Evolutionary conservation across 2,888 invertebrate species (phyloP), one percentile per base, ranked within the genome.

Genomic region (Eulithis prunata): DNA sequence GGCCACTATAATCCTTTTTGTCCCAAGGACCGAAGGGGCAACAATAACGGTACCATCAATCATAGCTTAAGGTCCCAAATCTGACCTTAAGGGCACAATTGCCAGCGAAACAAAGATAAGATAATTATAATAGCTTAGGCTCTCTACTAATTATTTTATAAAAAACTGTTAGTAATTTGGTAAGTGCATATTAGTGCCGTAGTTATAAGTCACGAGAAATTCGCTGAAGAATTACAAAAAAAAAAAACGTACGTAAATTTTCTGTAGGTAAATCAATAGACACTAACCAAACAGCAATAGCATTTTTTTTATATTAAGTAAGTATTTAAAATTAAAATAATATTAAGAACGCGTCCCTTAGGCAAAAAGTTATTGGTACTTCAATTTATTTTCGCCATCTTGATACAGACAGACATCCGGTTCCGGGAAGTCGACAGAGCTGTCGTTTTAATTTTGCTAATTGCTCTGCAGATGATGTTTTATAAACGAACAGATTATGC

Each of bases 11-110:
- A 71, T 62, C 71, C 69, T 70, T 68, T 64, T 64, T 64, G 57
- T 66, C 57, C 62, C 51, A 47, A 53, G 67, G 54, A 57, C 64
- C 63, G 53, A 38, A 58, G 38, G 49, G 66, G 60, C 66, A 71
- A 71, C 71, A 71, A 70, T 71, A 66, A 69, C 38, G 55, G 47
- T 36, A 59, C 58, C 64, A 71, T 71, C 71, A 70, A 70, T 71
- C 71, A 71, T 68, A 65, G 56, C 66, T 58, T 57, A 60, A 10
- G 8, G 51, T 46, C 68, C 57, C 12, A 52, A 54, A 55, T 55
- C 63, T 61, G 57, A 61, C 68, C 64, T 57, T 55, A 54, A 57
- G 60, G 60, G 54, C 57, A 52, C 60, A 60, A 62, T 66, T 47
- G 13, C 57, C 47, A 53, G 45, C 51, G 41, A 55, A 41, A 62